Conservation (phyloP, 2,888 invertebrate genomes). For the Tenodera sinensis region DNA sequence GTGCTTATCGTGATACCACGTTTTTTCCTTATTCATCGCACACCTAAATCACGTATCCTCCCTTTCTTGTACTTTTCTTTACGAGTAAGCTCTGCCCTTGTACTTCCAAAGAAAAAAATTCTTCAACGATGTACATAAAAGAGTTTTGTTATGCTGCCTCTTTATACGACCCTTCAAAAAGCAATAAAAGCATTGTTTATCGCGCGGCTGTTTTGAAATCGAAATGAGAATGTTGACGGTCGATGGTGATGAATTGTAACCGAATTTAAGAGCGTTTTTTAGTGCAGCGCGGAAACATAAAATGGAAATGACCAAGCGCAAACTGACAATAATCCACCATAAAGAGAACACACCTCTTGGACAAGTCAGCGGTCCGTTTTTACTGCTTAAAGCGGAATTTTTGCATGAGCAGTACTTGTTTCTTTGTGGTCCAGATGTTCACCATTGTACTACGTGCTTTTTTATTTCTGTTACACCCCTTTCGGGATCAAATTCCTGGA, state of each 20-base stretch:
- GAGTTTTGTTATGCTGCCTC: background rate
- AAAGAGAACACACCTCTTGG: background rate
- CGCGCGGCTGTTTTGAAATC: background rate
- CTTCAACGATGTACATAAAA: background rate
- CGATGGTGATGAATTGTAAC: background rate
- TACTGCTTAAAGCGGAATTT: background rate
- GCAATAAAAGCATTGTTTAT: background rate
- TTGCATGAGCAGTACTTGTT: background rate
- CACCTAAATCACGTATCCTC: background rate
- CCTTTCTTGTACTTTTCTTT: background rate
- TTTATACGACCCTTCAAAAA: background rate
- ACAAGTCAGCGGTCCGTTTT: background rate
- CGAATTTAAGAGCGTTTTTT: background rate
- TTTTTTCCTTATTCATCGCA: background rate
- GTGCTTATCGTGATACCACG: background rate
- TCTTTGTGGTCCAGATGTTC: background rate
- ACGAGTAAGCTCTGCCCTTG: background rate
- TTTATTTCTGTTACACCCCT: too few relatives aligned
- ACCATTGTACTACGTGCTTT: background rate
- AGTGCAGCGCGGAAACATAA: background rate
- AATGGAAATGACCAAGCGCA: background rate
- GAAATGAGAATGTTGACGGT: background rate
- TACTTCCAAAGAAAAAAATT: background rate
- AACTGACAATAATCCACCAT: too few relatives aligned
- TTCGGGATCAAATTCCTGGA: too few relatives aligned